Conservation (phyloP, 2,113 vertebrate species). For the Thymallus thymallus region DNA sequence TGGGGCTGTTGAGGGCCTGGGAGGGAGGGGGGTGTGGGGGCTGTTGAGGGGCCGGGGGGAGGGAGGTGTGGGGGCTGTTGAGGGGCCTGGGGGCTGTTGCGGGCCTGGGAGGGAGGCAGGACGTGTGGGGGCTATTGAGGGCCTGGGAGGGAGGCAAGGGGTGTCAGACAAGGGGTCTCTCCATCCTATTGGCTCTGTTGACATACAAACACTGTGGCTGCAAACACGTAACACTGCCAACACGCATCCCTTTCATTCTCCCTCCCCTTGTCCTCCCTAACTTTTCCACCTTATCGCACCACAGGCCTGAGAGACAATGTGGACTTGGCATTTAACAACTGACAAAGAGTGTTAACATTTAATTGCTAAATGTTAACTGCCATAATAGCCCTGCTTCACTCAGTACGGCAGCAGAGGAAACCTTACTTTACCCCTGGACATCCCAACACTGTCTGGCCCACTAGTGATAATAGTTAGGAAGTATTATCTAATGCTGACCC, state of each 20-base stretch:
- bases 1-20: too few relatives aligned
- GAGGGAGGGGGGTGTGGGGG: too few relatives aligned
- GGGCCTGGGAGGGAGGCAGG: too few relatives aligned
- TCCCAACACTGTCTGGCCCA: constrained; percentile 43
- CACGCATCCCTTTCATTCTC: constrained; percentile 27
- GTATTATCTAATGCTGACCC: constrained; percentile 33
- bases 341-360: constrained; percentile 74
- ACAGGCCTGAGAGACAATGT: constrained; percentile 28
- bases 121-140: too few relatives aligned
- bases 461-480: constrained; percentile 36
- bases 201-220: constrained; percentile 38
- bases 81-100: too few relatives aligned
- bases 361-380: constrained; percentile 43
- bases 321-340: constrained; percentile 73
- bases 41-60: too few relatives aligned
- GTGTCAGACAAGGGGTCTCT: constrained; percentile 12
- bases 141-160: neutral
- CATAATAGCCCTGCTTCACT: constrained; percentile 68
- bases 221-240: constrained; percentile 12
- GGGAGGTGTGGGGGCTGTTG: too few relatives aligned
- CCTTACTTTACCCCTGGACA: constrained; percentile 27
- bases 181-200: constrained; percentile 41
- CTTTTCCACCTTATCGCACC: neutral
- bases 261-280: neutral
- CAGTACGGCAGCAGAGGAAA: constrained; percentile 44